These are phyloP conservation scores for Meles meles DNA, from an alignment of 2,113 vertebrate genomes.

Conservation along the genomic window DNA sequence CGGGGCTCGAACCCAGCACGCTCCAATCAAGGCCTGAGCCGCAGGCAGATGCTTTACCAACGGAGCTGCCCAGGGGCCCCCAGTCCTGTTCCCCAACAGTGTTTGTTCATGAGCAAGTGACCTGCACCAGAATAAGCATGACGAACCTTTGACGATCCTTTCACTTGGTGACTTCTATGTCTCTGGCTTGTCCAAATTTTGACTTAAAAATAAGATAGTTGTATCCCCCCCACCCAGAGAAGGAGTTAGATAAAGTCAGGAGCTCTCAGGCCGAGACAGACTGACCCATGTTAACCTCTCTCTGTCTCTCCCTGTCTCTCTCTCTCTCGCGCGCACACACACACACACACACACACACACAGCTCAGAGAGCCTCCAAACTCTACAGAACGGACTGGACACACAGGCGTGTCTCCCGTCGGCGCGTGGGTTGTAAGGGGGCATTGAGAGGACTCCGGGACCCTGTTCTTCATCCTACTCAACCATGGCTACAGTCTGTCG, in stretches of 20 bases:
- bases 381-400: too few relatives aligned
- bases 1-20: not conserved
- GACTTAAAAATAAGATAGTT: not conserved
- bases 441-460: fast-evolving
- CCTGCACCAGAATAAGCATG: not conserved
- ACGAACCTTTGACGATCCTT: not conserved
- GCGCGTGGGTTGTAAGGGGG: too few relatives aligned
- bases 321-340: too few relatives aligned
- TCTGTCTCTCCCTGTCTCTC: too few relatives aligned
- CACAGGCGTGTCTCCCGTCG: fast-evolving
- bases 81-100: not conserved
- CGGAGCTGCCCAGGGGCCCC: not conserved
- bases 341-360: too few relatives aligned
- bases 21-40: not conserved
- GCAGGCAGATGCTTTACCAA: not conserved
- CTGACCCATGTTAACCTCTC: too few relatives aligned
- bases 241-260: not conserved
- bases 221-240: not conserved
- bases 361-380: not conserved
- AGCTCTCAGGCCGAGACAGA: not conserved
- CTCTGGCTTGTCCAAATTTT: not conserved
- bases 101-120: not conserved
- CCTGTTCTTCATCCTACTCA: not conserved
- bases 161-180: not conserved
- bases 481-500: too few relatives aligned